phyloP scores from a whole-genome alignment of 2,797 vertebrate species.

The Balearica regulorum region DNA sequence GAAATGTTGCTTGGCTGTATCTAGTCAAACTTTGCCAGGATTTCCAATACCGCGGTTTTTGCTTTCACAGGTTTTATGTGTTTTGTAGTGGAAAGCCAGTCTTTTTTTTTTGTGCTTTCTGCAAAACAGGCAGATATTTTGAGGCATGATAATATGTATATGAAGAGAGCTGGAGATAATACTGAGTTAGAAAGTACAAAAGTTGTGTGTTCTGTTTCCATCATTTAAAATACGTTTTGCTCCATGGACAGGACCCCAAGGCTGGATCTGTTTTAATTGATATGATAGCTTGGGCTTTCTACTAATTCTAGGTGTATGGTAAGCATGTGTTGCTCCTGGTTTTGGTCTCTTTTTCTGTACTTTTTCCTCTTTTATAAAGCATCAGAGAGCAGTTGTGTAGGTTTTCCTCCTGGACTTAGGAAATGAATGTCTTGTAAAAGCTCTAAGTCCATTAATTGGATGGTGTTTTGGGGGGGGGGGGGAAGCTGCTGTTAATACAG shows the following conservation, averaged over 20 bases:
- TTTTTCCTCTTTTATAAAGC: background rate
- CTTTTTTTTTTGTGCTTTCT: background rate
- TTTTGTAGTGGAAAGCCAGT: background rate
- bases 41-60: background rate
- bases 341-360: background rate
- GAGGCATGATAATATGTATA: background rate
- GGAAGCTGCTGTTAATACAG: background rate
- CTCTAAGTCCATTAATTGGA: background rate
- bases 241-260: background rate
- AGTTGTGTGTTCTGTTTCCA: background rate
- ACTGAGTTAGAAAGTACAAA: background rate
- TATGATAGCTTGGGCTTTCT: background rate
- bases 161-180: background rate
- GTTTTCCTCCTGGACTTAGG: background rate
- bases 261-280: background rate
- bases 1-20: conserved; percentile 2
- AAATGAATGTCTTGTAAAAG: conserved; percentile 10
- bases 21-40: background rate
- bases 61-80: background rate
- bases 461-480: background rate
- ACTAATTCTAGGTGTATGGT: background rate
- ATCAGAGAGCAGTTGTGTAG: background rate
- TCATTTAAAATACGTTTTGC: background rate
- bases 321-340: background rate
- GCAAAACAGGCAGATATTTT: background rate